A percentile compares a stretch with the other conserved stretches of the same genome.
These are phyloP conservation scores for Pogona vitticeps DNA, from an alignment of 2,113 vertebrate genomes.

Conservation along the genomic window DNA sequence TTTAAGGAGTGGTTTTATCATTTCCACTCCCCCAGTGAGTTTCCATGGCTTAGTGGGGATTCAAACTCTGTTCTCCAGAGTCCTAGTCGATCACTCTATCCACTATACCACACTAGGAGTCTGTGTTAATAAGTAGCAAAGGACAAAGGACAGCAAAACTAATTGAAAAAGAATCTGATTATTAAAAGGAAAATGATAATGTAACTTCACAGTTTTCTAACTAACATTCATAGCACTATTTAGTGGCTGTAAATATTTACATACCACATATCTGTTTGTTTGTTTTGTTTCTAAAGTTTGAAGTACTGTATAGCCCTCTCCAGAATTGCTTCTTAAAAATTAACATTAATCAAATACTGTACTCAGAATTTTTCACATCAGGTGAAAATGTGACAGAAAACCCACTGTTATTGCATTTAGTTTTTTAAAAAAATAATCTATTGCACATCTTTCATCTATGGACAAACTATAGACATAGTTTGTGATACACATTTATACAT, in stretches of 20 bases:
- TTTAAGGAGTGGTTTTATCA: too few relatives aligned
- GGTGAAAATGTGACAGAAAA: not conserved
- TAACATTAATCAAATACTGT: not conserved
- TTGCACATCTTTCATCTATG: not conserved
- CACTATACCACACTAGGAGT: too few relatives aligned
- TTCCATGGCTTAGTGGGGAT: too few relatives aligned
- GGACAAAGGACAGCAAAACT: not conserved
- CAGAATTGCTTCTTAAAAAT: not conserved
- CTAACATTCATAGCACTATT: not conserved
- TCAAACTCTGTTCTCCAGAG: too few relatives aligned
- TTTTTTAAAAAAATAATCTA: not conserved
- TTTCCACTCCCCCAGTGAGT: too few relatives aligned
- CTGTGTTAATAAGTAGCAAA: too few relatives aligned
- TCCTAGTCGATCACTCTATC: too few relatives aligned
- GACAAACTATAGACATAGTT: not conserved
- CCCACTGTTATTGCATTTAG: too few relatives aligned
- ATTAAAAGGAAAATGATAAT: not conserved
- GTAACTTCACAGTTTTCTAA: not conserved
- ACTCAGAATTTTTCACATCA: not conserved
- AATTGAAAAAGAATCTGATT: not conserved
- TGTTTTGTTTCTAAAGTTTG: not conserved
- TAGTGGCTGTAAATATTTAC: not conserved
- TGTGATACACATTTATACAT: not conserved
- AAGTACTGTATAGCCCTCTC: not conserved
- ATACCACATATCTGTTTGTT: not conserved